phyloP scores from a whole-genome alignment of 2,888 invertebrate genomes.

The Nomada fabriciana region DNA sequence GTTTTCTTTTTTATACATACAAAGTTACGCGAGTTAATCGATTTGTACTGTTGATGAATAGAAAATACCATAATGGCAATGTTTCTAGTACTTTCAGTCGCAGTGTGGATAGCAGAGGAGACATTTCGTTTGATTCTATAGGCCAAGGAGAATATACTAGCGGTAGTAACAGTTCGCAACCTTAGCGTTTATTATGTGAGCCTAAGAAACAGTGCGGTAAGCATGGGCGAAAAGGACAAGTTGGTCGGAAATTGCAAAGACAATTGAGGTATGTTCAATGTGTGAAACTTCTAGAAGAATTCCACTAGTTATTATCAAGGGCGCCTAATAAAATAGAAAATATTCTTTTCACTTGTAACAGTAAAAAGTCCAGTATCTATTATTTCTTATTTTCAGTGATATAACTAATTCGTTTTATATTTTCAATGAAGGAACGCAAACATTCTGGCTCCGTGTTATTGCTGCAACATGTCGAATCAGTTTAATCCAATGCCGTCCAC shows the following conservation, averaged over 20 bases:
- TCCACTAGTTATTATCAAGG: no score
- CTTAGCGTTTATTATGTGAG: slow-evolving; percentile 76
- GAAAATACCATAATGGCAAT: not conserved
- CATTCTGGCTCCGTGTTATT: slow-evolving; percentile 75
- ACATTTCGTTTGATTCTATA: slow-evolving; percentile 69
- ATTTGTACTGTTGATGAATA: not conserved
- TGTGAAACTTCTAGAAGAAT: not conserved
- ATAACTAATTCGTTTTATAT: slow-evolving; percentile 29
- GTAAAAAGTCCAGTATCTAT: not conserved
- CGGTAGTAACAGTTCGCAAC: slow-evolving; percentile 73
- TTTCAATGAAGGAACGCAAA: slow-evolving; percentile 70
- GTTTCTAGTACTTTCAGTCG: slow-evolving; percentile 60
- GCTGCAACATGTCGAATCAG: slow-evolving; percentile 80
- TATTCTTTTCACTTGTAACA: not conserved
- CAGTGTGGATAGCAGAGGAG: slow-evolving; percentile 71
- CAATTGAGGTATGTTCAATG: slow-evolving; percentile 69
- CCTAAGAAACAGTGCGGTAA: slow-evolving; percentile 66
- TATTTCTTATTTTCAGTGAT: not conserved
- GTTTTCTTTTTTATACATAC: not conserved
- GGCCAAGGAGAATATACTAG: slow-evolving; percentile 70
- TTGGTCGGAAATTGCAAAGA: slow-evolving; percentile 68
- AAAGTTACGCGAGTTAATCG: not conserved
- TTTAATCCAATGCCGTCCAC: slow-evolving; percentile 82
- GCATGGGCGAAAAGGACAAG: slow-evolving; percentile 66
- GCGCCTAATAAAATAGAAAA: not conserved